A percentile compares a stretch with the other conserved stretches of the same genome.
phyloP scores from a whole-genome alignment of 2,797 vertebrate genomes.

The Sphaeramia orbicularis region DNA sequence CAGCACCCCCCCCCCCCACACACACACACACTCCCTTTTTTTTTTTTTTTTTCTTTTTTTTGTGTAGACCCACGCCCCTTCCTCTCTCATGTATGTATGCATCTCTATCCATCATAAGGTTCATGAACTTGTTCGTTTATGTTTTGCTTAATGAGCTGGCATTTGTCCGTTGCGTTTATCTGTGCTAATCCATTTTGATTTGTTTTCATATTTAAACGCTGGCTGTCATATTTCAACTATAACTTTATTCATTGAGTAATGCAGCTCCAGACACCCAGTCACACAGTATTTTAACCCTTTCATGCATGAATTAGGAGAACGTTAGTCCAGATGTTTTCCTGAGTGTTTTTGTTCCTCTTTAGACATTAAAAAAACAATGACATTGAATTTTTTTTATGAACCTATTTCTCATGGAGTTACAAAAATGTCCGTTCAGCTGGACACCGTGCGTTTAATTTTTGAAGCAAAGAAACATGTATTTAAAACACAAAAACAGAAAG shows the following conservation, averaged over 20 bases:
- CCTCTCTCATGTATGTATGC: constrained; percentile 18
- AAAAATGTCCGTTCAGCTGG: too few species aligned
- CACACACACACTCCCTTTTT: constrained; percentile 37
- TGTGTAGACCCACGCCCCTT: constrained; percentile 27
- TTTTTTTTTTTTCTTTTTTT: constrained; percentile 6
- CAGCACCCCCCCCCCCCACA: constrained; percentile 45
- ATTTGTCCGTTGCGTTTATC: constrained; percentile 32
- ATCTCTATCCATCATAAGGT: constrained; percentile 40
- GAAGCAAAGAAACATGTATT: too few species aligned
- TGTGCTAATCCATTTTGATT: constrained; percentile 10
- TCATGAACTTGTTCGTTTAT: constrained; percentile 51
- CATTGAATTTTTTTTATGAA: too few species aligned
- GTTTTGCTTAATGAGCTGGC: constrained; percentile 9
- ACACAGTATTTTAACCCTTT: constrained; percentile 45
- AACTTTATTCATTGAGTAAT: constrained; percentile 36
- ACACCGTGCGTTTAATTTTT: too few species aligned
- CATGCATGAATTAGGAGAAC: too few species aligned
- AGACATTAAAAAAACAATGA: too few species aligned
- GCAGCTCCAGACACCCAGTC: constrained; percentile 51
- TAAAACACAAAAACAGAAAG: too few species aligned
- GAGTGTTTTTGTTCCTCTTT: too few species aligned
- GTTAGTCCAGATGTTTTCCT: too few species aligned
- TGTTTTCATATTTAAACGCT: constrained; percentile 26
- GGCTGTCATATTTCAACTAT: constrained; percentile 29
- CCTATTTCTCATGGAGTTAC: too few species aligned